Evolutionary conservation across 1,140 invertebrate species (phyloP), one percentile per base, ranked within the genome.

Genomic region (Bombus waltoni): DNA sequence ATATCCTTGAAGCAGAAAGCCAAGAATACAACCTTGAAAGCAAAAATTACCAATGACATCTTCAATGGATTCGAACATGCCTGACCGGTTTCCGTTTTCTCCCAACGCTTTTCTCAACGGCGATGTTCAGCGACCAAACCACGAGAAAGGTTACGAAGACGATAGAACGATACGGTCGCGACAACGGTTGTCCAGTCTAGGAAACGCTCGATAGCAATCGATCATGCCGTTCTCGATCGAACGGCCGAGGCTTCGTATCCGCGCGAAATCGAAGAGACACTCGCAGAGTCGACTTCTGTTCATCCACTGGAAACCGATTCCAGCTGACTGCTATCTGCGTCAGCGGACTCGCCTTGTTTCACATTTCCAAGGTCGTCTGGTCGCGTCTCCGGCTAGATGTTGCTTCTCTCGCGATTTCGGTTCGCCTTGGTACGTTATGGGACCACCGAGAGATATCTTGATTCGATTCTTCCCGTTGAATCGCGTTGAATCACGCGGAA

Each of bases 261-360:
- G 57, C 86, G 83, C 83, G 89, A 92, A 93, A 93, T 91, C 89
- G 88, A 89, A 92, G 73, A 91, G 92, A 94, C 93, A 92, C 89
- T 85, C 88, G 59, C 89, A 84, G 42, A 78, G 59, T n/a, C 15
- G 85, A 93, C 84, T 32, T 32, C 32, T 89, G 90, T 92, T 93
- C 91, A 93, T 88, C 92, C 91, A 91, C 78, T 93, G 93, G 90
- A 93, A 94, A 93, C 85, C 90, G 72, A 87, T 88, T 73, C 73
- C 80, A 82, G 84, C 81, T 86, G 87, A 91, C 82, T 83, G 81
- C 71, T 89, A 82, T 85, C 76, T 83, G 84, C 90, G 81, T 89
- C 85, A 87, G 57, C 81, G 80, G 74, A 75, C 74, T 82, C 86
- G 83, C 79, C 82, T 87, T 81, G 65, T 90, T 91, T 90, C 85